These are phyloP conservation scores for Percopsis transmontana DNA, from an alignment of 2,113 vertebrate species.

Conservation along the genomic window DNA sequence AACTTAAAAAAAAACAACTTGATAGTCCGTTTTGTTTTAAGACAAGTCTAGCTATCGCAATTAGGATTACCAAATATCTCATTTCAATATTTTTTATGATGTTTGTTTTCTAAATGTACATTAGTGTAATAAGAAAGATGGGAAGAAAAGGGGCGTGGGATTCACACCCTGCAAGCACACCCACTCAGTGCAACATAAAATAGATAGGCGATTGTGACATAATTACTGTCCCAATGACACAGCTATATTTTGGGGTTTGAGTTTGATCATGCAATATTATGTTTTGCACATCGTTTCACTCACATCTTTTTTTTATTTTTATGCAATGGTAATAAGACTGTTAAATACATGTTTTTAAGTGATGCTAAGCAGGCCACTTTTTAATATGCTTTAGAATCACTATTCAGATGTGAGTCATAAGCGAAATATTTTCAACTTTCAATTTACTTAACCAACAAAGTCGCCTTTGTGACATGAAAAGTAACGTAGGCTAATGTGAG, in stretches of 20 bases:
- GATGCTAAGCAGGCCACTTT: conserved; percentile 1
- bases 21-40: conserved; percentile 21
- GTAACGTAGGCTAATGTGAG: conserved; percentile 42
- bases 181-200: too few species aligned
- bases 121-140: conserved; percentile 1
- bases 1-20: neutral
- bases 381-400: conserved; percentile 26
- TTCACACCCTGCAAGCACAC: conserved; percentile 2
- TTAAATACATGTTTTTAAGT: conserved; percentile 27
- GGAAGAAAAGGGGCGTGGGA: neutral
- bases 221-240: neutral
- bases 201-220: too few species aligned
- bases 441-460: conserved; percentile 9
- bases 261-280: conserved; percentile 35
- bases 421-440: conserved; percentile 11
- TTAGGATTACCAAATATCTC: conserved; percentile 42
- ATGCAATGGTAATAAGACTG: conserved; percentile 22
- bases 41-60: conserved; percentile 27
- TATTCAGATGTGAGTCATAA: conserved; percentile 1
- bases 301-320: conserved; percentile 12
- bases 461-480: conserved; percentile 5
- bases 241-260: conserved; percentile 15
- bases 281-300: conserved; percentile 44
- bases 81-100: conserved; percentile 16
- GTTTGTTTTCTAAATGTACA: conserved; percentile 12